phyloP scores from a whole-genome alignment of 1,140 invertebrate genomes.

The Calliopsis andreniformis region DNA sequence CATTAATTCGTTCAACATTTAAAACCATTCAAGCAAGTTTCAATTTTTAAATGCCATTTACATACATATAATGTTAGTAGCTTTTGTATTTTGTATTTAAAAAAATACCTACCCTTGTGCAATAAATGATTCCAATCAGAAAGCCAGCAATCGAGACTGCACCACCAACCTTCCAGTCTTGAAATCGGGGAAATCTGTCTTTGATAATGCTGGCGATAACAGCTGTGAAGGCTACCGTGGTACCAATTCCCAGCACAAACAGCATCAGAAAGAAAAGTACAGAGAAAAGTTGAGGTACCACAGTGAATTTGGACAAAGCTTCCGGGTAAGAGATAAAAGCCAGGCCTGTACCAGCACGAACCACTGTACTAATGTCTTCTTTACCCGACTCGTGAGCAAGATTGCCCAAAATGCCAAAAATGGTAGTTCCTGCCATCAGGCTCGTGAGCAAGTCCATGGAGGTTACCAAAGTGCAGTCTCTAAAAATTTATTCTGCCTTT shows the following conservation, averaged over 20 bases:
- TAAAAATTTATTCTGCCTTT: slow-evolving; percentile 58
- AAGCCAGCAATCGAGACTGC: slow-evolving; percentile 84
- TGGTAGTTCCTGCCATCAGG: slow-evolving; percentile 90
- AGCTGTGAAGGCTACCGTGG: slow-evolving; percentile 86
- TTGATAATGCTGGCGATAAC: slow-evolving; percentile 86
- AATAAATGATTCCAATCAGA: slow-evolving; percentile 86
- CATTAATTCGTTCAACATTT: too few relatives aligned
- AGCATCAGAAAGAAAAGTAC: slow-evolving; percentile 94
- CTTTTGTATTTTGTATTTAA: background rate
- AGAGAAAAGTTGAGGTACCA: slow-evolving; percentile 88
- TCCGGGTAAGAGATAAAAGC: slow-evolving; percentile 86
- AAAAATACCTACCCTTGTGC: slow-evolving; percentile 85
- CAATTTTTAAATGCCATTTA: too few relatives aligned
- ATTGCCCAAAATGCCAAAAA: slow-evolving; percentile 92
- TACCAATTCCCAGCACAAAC: slow-evolving; percentile 89
- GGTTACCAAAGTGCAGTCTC: slow-evolving; percentile 87
- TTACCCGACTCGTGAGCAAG: slow-evolving; percentile 84
- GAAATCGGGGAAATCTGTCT: slow-evolving; percentile 86
- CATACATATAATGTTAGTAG: too few relatives aligned
- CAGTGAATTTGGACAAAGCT: slow-evolving; percentile 83
- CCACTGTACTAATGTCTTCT: slow-evolving; percentile 82
- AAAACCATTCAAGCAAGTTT: too few relatives aligned
- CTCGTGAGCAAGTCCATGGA: slow-evolving; percentile 89
- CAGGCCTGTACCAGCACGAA: slow-evolving; percentile 81
- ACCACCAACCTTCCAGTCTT: slow-evolving; percentile 84